phyloP scores from a whole-genome alignment of 2,888 invertebrate species.

The Mythimna pallens region DNA sequence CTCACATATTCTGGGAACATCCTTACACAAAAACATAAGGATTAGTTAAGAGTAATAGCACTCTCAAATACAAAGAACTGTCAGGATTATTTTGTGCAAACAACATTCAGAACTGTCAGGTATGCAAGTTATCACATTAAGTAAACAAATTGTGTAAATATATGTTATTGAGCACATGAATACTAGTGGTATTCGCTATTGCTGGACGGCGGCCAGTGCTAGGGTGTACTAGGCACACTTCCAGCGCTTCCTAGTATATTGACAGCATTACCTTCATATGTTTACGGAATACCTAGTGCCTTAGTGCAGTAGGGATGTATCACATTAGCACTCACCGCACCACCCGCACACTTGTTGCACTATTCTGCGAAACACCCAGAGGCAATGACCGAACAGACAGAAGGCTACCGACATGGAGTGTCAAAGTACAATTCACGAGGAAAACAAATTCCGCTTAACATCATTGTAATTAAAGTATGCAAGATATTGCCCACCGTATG shows the following conservation, averaged over 20 bases:
- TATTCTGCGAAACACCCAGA: constrained; percentile 69
- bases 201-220: constrained; percentile 81
- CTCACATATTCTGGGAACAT: constrained; percentile 59
- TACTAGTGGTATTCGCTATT: constrained; percentile 65
- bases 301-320: constrained; percentile 70
- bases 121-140: constrained; percentile 50
- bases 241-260: constrained; percentile 86
- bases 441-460: constrained; percentile 68
- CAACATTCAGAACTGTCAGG: constrained; percentile 38
- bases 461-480: constrained; percentile 69
- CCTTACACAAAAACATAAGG: constrained; percentile 32
- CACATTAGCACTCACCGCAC: constrained; percentile 54
- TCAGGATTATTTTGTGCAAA: constrained; percentile 24
- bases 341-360: constrained; percentile 63
- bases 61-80: constrained; percentile 33
- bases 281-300: constrained; percentile 75
- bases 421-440: constrained; percentile 72
- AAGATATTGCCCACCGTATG: constrained; percentile 44
- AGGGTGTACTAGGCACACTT: constrained; percentile 78
- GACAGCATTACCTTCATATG: constrained; percentile 78
- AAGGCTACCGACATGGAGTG: constrained; percentile 55
- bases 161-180: constrained; percentile 61
- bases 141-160: constrained; percentile 56
- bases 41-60: constrained; percentile 36
- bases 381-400: constrained; percentile 71